These are phyloP conservation scores for Holothuria scabra DNA, from an alignment of 53 echinoderm and acorn worm species.

Conservation along the genomic window DNA sequence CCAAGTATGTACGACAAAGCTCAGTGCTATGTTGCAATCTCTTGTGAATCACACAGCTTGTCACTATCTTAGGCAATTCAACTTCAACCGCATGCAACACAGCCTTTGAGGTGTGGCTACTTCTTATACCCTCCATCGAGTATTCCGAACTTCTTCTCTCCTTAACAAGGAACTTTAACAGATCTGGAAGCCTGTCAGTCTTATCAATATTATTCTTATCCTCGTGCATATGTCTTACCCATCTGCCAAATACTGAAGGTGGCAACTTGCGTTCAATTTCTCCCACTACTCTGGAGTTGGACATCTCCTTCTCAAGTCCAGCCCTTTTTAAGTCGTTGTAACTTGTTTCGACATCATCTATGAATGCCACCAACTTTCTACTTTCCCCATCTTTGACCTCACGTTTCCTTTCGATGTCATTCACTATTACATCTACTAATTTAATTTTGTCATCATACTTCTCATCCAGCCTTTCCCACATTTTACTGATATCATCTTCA, in stretches of 20 bases:
- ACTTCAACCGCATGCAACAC: conserved; percentile 6
- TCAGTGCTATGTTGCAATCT: conserved; percentile 35
- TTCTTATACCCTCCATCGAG: conserved; percentile 38
- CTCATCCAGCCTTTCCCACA: conserved; percentile 55
- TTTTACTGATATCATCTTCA: neutral
- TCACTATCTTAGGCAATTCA: neutral
- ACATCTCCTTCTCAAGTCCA: conserved; percentile 53
- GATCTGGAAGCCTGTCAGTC: conserved; percentile 42
- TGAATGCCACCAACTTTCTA: conserved; percentile 18
- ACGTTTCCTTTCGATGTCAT: conserved; percentile 33
- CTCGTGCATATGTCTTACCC: conserved; percentile 47
- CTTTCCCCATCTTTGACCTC: conserved; percentile 50
- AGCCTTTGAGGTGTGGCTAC: conserved; percentile 34
- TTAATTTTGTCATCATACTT: conserved; percentile 38
- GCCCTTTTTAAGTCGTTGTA: conserved; percentile 42
- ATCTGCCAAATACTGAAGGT: conserved; percentile 7
- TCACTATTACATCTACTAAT: conserved; percentile 45
- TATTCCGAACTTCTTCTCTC: conserved; percentile 46
- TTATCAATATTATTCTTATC: conserved; percentile 21
- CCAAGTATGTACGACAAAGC: conserved; percentile 35
- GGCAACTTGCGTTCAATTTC: conserved; percentile 54
- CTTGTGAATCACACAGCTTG: conserved; percentile 43
- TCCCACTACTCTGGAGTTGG: conserved; percentile 58
- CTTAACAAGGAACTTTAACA: too few relatives aligned
- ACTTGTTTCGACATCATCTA: conserved; percentile 41